These are phyloP conservation scores for Yponomeuta evonymella DNA, from an alignment of 2,888 invertebrate genomes.

Conservation along the genomic window DNA sequence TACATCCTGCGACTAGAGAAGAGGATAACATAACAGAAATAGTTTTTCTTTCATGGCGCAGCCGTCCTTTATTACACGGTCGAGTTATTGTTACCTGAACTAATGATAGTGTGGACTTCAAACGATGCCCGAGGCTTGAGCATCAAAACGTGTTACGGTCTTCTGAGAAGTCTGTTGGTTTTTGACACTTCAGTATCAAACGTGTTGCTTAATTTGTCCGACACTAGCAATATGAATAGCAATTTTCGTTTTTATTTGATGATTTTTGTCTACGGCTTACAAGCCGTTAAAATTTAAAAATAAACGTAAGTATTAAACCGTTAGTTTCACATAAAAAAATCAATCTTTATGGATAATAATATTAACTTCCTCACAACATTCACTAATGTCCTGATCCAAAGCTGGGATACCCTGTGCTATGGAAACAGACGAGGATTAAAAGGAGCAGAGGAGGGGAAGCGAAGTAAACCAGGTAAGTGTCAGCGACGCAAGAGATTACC, in stretches of 20 bases:
- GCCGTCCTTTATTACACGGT: constrained; percentile 36
- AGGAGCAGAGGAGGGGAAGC: neutral
- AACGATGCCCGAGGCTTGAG: neutral
- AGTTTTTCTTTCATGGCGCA: constrained; percentile 45
- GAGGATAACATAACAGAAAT: constrained; percentile 37
- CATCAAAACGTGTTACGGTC: neutral
- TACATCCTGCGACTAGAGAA: constrained; percentile 18
- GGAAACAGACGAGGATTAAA: neutral
- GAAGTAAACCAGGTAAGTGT: neutral
- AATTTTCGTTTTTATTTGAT: no score
- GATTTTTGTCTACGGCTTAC: no score
- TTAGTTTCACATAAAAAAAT: no score
- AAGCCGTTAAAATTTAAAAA: no score
- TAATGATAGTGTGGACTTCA: constrained; percentile 57
- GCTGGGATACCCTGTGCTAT: neutral
- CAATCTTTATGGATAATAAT: no score
- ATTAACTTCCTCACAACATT: no score
- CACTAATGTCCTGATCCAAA: no score
- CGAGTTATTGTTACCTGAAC: constrained; percentile 42
- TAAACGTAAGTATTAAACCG: no score
- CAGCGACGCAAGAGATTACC: constrained; percentile 14
- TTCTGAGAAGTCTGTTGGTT: neutral
- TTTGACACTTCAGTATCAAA: neutral
- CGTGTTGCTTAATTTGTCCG: no score
- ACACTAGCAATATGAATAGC: no score